Evolutionary conservation across 37 sponge, comb jelly and placozoan species (phyloP), one percentile per base, ranked within the genome.

Genomic region (Haliclona indistincta): DNA sequence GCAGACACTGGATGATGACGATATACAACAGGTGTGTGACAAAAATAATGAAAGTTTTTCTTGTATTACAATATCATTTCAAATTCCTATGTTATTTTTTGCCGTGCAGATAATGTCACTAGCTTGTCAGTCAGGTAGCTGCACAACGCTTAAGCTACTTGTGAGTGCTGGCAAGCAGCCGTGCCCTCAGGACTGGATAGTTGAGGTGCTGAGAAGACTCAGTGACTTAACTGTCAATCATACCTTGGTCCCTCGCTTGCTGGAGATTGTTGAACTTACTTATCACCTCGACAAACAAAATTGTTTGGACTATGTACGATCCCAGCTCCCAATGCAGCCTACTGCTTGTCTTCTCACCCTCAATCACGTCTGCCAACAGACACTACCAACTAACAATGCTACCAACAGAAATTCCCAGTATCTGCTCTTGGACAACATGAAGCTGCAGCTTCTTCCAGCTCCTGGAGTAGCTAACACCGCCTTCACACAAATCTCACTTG

Each of bases 401-500:
- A n/a, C 19, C 29, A 58, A 58, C 60, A 58, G n/a, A 26, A 58
- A 20, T 8, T n/a, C 23, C 26, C 60, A 74, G 25, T 40, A 60
- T 4, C 66, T 45, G 5, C 42, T 68, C 15, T 30, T n/a, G 42
- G 29, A 35, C 39, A 36, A 75, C 4, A 43, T 70, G 19, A 42
- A 53, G 26, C 71, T 87, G 22, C 19, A 53, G 7, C 63, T 61
- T 7, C 17, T 81, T 1, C 82, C 82, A 0, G 29, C 47, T 4
- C 40, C 40, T 8, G 75, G 82, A 75, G 15, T 87, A 38, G 26
- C 49, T 15, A 34, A 70, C 53, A 10, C 40, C 38, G 22, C 15
- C 44, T 71, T 64, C 71, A 87, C 87, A 1, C 72, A 76, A 54
- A 76, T 87, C 49, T 55, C 74, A 32, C 58, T 87, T 36, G 32